Conservation (phyloP, 2,888 invertebrate genomes). For the Xestia sexstrigata region DNA sequence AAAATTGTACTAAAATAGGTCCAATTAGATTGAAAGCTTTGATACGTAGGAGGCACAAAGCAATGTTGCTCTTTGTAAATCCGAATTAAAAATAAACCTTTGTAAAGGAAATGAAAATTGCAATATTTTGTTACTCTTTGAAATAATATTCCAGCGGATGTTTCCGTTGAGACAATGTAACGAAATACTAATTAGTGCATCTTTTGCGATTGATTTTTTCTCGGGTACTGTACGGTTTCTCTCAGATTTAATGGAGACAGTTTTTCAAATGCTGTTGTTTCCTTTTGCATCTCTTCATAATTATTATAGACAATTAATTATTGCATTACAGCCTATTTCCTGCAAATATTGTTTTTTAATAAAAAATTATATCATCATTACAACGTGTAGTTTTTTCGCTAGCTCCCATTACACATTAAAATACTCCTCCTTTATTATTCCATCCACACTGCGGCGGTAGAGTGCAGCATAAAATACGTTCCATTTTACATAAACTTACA, state of each 20-base stretch:
- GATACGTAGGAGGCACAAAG: conserved; percentile 41
- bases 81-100: conserved; percentile 51
- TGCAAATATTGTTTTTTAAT: neutral
- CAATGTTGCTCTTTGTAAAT: conserved; percentile 20
- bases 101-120: conserved; percentile 46
- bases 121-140: conserved; percentile 55
- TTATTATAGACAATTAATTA: too few relatives aligned
- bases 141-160: conserved; percentile 54
- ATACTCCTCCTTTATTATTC: conserved; percentile 21
- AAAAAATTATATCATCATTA: neutral
- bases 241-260: neutral
- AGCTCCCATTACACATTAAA: neutral
- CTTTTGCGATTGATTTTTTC: conserved; percentile 8
- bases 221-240: neutral
- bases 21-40: conserved; percentile 20
- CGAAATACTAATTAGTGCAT: conserved; percentile 44
- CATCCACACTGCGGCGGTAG: neutral
- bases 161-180: conserved; percentile 40
- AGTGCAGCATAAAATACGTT: conserved; percentile 54
- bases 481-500: conserved; percentile 64
- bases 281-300: neutral
- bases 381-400: neutral
- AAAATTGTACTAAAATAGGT: conserved; percentile 11
- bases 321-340: neutral
- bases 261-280: neutral